Conservation (phyloP, 2,113 vertebrate species). For the Hyaena hyaena region DNA sequence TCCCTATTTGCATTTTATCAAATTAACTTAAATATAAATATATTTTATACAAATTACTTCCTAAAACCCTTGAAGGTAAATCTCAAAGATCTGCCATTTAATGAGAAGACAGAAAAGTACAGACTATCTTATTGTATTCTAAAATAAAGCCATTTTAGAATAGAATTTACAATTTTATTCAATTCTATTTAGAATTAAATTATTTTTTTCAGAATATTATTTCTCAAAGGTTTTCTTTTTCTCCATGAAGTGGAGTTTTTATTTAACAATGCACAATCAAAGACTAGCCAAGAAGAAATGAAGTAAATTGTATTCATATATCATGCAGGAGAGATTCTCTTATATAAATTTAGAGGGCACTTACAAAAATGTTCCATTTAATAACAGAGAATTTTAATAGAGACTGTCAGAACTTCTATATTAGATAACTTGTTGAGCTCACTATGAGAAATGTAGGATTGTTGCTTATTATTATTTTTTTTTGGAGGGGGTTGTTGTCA, state of each 20-base stretch:
- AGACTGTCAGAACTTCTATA: neutral
- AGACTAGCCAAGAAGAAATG: neutral
- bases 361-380: neutral
- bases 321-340: neutral
- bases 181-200: neutral
- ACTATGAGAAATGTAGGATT: neutral
- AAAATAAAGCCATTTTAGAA: neutral
- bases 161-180: too few relatives aligned
- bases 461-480: neutral
- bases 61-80: slow-evolving; percentile 68
- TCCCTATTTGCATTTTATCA: slow-evolving; percentile 70
- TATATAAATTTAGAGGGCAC: neutral
- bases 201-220: neutral
- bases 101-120: neutral
- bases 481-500: neutral
- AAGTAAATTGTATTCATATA: neutral
- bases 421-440: neutral
- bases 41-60: slow-evolving; percentile 59
- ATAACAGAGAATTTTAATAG: neutral
- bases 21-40: slow-evolving; percentile 79
- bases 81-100: neutral
- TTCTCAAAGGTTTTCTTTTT: slow-evolving; percentile 7
- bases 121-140: neutral
- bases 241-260: neutral
- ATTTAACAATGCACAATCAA: neutral